Evolutionary conservation across 2,888 invertebrate species (phyloP), one percentile per base, ranked within the genome.

Genomic region (Catocala nupta): DNA sequence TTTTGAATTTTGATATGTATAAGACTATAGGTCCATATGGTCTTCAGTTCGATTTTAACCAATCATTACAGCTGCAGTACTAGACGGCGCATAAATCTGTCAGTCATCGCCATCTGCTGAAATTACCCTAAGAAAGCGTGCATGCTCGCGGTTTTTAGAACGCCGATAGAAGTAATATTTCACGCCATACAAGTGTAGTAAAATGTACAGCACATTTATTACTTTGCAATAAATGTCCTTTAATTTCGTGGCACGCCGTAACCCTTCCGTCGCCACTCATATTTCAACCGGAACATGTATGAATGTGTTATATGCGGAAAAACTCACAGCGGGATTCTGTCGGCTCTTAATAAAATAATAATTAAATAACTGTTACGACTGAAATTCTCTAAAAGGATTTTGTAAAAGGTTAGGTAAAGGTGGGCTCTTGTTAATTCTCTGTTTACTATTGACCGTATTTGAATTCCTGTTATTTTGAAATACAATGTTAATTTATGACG

Each of bases 321-420:
- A 48, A 47, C 48, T 48, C 47, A 43, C 13, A 12, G 33, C 16
- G 36, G 51, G 7, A 57, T 52, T 62, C 36, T 62, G 43, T 62
- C 44, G 52, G 44, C 52, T 53, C 39, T 57, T 60, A 55, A 54
- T 59, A 55, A 57, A 47, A 55, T 43, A 53, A 53, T 43, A 53
- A 62, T 62, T 62, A 62, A 53, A 62, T 56, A 47, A 57, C 47
- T 11, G 52, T 53, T 62, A 57, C 53, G 53, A 39, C 11, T 52
- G 48, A 52, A 52, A 57, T 53, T 56, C 43, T 48, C 43, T 33
- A 39, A 57, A 62, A 25, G 47, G 56, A 49, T 62, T 61, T 52
- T 43, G 16, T 43, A 52, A 53, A 49, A 44, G 56, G 51, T 48
- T 39, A 47, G 33, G 34, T 16, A 43, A 34, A 43, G 49, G 49